These are phyloP conservation scores for Cyanoliseus patagonus DNA, from an alignment of 2,113 vertebrate species.

Conservation along the genomic window DNA sequence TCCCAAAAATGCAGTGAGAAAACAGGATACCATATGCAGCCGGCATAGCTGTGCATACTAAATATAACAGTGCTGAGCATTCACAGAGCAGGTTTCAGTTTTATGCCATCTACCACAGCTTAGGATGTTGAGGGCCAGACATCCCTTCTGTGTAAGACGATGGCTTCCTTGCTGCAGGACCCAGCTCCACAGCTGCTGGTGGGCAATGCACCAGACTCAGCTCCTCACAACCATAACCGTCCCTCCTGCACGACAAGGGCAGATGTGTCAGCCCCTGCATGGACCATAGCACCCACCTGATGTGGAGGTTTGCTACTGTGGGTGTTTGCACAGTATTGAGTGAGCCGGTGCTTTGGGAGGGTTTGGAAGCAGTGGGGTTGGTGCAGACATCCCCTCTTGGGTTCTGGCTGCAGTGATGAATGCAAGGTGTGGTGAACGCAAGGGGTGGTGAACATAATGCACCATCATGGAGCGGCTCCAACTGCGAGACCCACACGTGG, in stretches of 20 bases:
- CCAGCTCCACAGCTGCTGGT: neutral
- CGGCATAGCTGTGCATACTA: neutral
- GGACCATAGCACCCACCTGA: accelerated
- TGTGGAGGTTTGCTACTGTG: neutral
- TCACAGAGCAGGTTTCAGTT: neutral
- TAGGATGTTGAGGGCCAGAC: neutral
- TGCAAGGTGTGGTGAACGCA: neutral
- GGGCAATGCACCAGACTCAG: neutral
- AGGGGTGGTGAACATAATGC: accelerated
- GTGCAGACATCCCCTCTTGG: accelerated
- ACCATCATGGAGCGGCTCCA: accelerated
- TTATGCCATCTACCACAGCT: accelerated
- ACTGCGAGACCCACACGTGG: accelerated
- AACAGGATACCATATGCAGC: neutral
- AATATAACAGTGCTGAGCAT: neutral
- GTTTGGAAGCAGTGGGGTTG: neutral
- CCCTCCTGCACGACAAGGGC: neutral
- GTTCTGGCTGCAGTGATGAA: neutral
- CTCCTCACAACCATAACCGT: neutral
- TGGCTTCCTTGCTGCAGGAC: neutral
- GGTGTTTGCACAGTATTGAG: neutral
- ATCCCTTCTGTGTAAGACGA: accelerated
- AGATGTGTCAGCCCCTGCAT: neutral
- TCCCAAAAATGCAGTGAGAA: neutral
- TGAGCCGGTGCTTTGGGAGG: neutral